Evolutionary conservation across 2,888 invertebrate species (phyloP).

Genomic region (Thecophora atra): DNA sequence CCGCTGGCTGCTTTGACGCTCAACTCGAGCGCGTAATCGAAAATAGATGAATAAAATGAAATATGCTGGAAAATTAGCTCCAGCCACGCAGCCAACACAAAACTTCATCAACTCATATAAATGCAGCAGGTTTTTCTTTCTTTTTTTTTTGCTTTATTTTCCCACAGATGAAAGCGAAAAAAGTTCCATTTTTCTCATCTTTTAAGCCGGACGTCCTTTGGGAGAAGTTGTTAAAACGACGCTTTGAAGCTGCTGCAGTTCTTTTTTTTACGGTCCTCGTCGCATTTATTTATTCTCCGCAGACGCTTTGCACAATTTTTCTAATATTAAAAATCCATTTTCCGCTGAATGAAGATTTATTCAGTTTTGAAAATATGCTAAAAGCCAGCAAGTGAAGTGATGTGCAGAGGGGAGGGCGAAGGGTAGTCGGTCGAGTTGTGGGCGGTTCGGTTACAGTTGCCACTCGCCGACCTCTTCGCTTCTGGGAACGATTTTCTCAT

Average conservation of each 20-base stretch:
- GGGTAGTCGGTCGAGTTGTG: not conserved
- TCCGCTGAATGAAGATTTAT: constrained; percentile 64
- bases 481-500: constrained; percentile 35
- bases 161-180: constrained; percentile 48
- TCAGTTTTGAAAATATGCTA: constrained; percentile 61
- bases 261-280: constrained; percentile 29
- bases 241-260: constrained; percentile 44
- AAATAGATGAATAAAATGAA: constrained; percentile 47
- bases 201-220: constrained; percentile 63
- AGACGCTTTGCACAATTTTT: constrained; percentile 45
- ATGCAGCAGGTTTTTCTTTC: not conserved
- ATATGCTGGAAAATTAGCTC: constrained; percentile 49
- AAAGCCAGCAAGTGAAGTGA: constrained; percentile 28
- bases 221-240: constrained; percentile 55
- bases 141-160: not conserved
- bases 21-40: constrained; percentile 64
- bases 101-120: constrained; percentile 31
- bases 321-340: constrained; percentile 63
- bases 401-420: not conserved
- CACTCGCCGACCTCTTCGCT: constrained; percentile 17
- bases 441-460: constrained; percentile 31
- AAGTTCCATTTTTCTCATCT: constrained; percentile 63
- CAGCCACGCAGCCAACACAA: constrained; percentile 35
- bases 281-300: constrained; percentile 39
- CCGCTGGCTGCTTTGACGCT: constrained; percentile 47